phyloP scores from a whole-genome alignment of 2,888 invertebrate genomes.

The Cheilosia urbana region DNA sequence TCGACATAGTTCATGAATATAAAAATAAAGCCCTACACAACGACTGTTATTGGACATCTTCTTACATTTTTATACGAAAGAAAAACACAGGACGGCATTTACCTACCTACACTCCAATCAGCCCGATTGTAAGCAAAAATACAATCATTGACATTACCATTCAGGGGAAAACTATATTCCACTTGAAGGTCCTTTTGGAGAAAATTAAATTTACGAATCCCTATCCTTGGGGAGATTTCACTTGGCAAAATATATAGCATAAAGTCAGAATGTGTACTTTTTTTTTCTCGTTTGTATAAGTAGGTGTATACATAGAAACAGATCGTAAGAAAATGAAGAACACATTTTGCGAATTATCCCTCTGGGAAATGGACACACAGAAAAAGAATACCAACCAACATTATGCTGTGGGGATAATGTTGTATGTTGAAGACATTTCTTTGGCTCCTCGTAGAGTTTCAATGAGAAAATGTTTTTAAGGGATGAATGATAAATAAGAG shows the following conservation, averaged over 20 bases:
- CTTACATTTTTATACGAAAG: neutral
- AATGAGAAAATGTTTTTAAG: slow-evolving; percentile 53
- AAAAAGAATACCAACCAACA: slow-evolving; percentile 51
- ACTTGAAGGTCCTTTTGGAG: slow-evolving; percentile 51
- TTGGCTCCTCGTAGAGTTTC: slow-evolving; percentile 50
- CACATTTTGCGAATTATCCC: slow-evolving; percentile 66
- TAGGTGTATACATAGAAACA: slow-evolving; percentile 56
- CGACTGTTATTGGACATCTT: no score
- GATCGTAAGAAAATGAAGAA: slow-evolving; percentile 55
- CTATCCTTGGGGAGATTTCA: slow-evolving; percentile 54
- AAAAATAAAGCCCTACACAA: no score
- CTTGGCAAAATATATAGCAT: slow-evolving; percentile 42
- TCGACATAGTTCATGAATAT: no score
- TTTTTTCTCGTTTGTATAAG: slow-evolving; percentile 16
- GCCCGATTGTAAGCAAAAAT: slow-evolving; percentile 43
- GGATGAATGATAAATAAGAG: slow-evolving; percentile 59
- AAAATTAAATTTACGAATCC: slow-evolving; percentile 69
- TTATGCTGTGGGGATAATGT: slow-evolving; percentile 56
- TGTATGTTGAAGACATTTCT: slow-evolving; percentile 53
- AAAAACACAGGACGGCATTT: neutral
- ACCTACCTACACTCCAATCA: slow-evolving; percentile 42
- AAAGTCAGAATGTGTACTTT: slow-evolving; percentile 41
- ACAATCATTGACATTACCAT: slow-evolving; percentile 37
- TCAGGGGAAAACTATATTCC: slow-evolving; percentile 51
- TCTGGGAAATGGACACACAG: slow-evolving; percentile 59